These are phyloP conservation scores for Hemiscyllium ocellatum DNA, from an alignment of 2,113 vertebrate genomes.

Conservation along the genomic window DNA sequence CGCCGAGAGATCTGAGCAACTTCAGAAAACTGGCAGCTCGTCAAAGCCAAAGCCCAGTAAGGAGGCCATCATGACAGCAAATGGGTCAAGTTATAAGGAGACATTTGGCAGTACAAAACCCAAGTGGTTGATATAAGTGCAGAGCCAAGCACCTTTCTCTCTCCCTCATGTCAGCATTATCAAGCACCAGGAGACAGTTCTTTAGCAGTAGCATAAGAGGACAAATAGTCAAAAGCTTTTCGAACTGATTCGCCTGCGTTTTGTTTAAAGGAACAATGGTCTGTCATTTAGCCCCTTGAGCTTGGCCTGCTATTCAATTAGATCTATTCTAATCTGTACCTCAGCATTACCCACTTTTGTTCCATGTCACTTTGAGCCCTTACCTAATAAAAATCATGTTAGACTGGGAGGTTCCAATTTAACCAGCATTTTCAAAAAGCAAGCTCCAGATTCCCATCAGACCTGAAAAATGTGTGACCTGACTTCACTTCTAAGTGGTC, in stretches of 20 bases:
- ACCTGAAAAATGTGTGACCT: background rate
- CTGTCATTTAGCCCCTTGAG: background rate
- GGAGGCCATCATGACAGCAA: conserved; percentile 9
- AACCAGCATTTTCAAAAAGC: background rate
- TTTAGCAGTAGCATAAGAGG: background rate
- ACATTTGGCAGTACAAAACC: conserved; percentile 33
- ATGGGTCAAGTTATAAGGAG: conserved; percentile 30
- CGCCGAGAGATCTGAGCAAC: conserved; percentile 25
- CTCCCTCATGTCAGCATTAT: conserved; percentile 4
- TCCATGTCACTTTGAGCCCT: background rate
- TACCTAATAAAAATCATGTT: background rate
- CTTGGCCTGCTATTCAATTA: background rate
- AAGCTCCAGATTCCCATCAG: background rate
- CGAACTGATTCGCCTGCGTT: background rate
- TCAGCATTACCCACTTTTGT: background rate
- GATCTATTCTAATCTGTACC: background rate
- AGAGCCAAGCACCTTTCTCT: conserved; percentile 10
- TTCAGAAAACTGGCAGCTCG: conserved; percentile 29
- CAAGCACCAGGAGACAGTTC: background rate
- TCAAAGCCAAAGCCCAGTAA: conserved; percentile 34
- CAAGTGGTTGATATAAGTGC: conserved; percentile 28
- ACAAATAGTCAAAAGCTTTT: background rate
- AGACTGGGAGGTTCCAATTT: background rate
- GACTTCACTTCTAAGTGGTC: background rate
- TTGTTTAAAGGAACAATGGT: background rate